Conservation (phyloP, 2,113 vertebrate species). For the Fregetta grallaria region DNA sequence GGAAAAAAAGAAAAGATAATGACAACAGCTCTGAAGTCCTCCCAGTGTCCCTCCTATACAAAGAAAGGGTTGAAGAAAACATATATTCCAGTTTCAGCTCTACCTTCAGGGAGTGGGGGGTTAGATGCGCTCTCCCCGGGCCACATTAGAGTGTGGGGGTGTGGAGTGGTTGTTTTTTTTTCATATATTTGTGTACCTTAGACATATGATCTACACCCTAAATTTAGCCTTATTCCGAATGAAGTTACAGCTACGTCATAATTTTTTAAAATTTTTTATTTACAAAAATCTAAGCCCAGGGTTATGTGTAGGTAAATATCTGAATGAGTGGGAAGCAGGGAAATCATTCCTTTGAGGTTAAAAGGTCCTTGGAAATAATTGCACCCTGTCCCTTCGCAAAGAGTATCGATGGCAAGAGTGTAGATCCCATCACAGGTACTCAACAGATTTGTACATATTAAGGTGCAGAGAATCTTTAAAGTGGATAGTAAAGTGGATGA, state of each 20-base stretch:
- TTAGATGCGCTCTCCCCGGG: background rate
- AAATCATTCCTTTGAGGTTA: background rate
- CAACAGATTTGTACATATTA: background rate
- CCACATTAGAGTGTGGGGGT: fast-evolving
- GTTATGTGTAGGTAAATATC: fast-evolving
- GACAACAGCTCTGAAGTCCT: background rate
- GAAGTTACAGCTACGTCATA: fast-evolving
- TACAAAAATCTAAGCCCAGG: background rate
- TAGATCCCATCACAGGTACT: background rate
- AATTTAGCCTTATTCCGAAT: background rate
- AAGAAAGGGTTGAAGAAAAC: background rate
- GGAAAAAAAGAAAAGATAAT: background rate
- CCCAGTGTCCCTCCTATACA: too few relatives aligned
- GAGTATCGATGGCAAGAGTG: background rate
- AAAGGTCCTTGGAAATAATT: background rate
- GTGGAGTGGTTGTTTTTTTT: background rate
- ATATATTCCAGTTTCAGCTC: background rate
- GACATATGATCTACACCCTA: fast-evolving
- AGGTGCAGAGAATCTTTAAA: background rate
- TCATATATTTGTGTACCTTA: background rate
- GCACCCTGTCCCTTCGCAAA: background rate
- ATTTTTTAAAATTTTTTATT: background rate
- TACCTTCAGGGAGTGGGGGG: fast-evolving
- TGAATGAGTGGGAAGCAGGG: background rate
- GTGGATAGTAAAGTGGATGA: too few relatives aligned